Conservation (phyloP, 2,888 invertebrate species). For the Fabriciana adippe region DNA sequence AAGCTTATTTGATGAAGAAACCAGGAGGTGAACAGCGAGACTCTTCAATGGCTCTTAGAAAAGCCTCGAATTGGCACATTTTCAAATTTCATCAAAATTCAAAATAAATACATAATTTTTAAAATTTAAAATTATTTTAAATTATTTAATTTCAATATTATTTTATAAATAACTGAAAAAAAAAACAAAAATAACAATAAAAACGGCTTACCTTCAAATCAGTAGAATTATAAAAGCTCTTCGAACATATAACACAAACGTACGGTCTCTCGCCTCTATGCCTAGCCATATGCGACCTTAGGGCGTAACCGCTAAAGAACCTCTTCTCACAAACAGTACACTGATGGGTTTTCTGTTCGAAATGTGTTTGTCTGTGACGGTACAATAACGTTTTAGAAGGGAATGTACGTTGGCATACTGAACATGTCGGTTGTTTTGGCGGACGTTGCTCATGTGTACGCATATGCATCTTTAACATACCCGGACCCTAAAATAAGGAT, state of each 20-base stretch:
- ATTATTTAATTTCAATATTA: no score
- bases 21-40: no score
- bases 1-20: no score
- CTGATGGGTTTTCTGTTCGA: slow-evolving; percentile 78
- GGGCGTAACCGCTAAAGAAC: slow-evolving; percentile 77
- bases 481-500: slow-evolving; percentile 72
- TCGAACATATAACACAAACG: slow-evolving; percentile 81
- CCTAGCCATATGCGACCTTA: slow-evolving; percentile 77
- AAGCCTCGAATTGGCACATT: no score
- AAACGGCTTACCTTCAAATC: slow-evolving; percentile 75
- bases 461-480: slow-evolving; percentile 86
- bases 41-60: no score
- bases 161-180: neutral
- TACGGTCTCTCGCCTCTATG: slow-evolving; percentile 78
- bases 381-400: slow-evolving; percentile 83
- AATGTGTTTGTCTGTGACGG: slow-evolving; percentile 84
- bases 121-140: no score
- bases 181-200: neutral
- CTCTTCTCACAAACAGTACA: slow-evolving; percentile 77
- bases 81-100: no score
- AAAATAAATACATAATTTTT: no score
- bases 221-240: slow-evolving; percentile 82
- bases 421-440: slow-evolving; percentile 82
- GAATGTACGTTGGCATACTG: slow-evolving; percentile 83
- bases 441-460: slow-evolving; percentile 83